Evolutionary conservation across 2,113 vertebrate genomes (phyloP).

Genomic region (Phasianus colchicus): DNA sequence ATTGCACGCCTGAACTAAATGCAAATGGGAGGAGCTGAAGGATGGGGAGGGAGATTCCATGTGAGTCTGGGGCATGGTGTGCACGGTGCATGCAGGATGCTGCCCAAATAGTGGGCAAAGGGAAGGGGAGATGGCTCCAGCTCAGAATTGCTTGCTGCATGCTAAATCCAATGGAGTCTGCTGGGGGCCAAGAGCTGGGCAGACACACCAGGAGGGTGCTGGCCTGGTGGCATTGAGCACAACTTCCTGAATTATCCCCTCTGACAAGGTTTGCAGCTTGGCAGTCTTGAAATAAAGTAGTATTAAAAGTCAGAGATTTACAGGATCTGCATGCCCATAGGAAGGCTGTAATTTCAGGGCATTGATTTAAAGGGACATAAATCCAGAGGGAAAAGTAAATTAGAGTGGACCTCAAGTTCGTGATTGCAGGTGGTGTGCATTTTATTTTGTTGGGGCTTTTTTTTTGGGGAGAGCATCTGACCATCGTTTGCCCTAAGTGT

Average conservation of each 20-base stretch:
- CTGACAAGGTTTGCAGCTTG: slow-evolving; percentile 23
- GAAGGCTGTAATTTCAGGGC: slow-evolving; percentile 47
- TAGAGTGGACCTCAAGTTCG: neutral
- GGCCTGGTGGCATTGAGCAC: neutral
- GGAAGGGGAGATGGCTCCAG: neutral
- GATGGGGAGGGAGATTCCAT: neutral
- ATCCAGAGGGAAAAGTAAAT: slow-evolving; percentile 18
- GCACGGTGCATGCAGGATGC: rapidly evolving
- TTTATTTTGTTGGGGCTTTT: neutral
- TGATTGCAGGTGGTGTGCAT: neutral
- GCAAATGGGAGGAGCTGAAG: neutral
- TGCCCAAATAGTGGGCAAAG: neutral
- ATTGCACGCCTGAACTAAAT: neutral
- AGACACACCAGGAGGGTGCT: neutral
- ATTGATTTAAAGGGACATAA: slow-evolving; percentile 48
- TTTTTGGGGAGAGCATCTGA: neutral
- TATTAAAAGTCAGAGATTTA: slow-evolving; percentile 59
- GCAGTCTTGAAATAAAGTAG: slow-evolving; percentile 50
- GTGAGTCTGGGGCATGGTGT: neutral
- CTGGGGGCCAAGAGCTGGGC: neutral
- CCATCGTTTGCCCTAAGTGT: neutral
- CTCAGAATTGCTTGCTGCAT: neutral
- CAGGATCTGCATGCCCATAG: neutral
- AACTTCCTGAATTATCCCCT: slow-evolving; percentile 40
- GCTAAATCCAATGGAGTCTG: neutral